Conservation (phyloP, 2,888 invertebrate genomes). For the Silvanus unidentatus region DNA sequence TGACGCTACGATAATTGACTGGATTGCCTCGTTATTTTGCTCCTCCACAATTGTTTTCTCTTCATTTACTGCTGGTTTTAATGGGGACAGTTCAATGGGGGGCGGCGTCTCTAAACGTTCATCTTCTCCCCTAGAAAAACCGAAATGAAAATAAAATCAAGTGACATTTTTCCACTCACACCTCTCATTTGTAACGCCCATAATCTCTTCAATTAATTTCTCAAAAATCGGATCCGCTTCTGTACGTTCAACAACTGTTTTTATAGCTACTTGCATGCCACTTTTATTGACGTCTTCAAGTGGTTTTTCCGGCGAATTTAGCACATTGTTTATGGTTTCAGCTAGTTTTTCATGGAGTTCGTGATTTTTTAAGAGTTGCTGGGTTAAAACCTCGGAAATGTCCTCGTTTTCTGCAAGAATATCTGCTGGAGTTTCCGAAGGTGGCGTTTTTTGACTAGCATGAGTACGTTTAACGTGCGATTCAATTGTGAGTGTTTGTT, state of each 20-base stretch:
- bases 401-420: neutral
- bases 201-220: slow-evolving; percentile 46
- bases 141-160: too few species aligned
- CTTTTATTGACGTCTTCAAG: slow-evolving; percentile 3
- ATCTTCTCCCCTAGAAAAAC: neutral
- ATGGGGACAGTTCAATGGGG: too few species aligned
- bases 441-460: too few species aligned
- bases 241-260: slow-evolving; percentile 48
- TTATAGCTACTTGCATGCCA: slow-evolving; percentile 47
- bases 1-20: slow-evolving; percentile 23
- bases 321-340: slow-evolving; percentile 50
- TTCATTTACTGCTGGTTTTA: too few species aligned
- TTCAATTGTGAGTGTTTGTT: neutral
- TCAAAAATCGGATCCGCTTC: slow-evolving; percentile 51
- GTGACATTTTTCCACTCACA: neutral
- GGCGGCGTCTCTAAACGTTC: too few species aligned
- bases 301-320: slow-evolving; percentile 26
- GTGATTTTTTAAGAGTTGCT: slow-evolving; percentile 47
- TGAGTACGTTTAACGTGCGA: neutral
- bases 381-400: slow-evolving; percentile 38
- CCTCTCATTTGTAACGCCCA: slow-evolving; percentile 28
- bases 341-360: slow-evolving; percentile 53
- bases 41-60: slow-evolving; percentile 24
- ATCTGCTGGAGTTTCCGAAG: neutral
- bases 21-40: slow-evolving; percentile 26